phyloP scores from a whole-genome alignment of 2,888 invertebrate genomes.

The Philhelius pedissequus region DNA sequence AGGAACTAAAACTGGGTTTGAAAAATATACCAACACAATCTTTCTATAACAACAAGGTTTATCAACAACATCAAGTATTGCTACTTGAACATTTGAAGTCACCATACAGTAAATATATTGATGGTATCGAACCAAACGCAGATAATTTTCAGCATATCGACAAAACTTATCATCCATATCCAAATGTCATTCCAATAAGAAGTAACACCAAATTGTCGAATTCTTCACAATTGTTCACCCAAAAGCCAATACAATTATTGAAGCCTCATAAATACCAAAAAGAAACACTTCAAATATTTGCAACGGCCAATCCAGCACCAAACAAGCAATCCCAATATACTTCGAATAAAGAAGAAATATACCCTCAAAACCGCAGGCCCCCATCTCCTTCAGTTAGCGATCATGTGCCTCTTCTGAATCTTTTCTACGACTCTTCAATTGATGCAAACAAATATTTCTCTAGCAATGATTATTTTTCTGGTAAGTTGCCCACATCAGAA shows the following conservation, averaged over 20 bases:
- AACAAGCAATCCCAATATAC: neutral
- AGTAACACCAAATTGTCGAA: neutral
- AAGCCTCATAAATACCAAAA: neutral
- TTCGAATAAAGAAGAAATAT: too few relatives aligned
- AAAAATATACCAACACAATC: neutral
- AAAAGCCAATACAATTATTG: neutral
- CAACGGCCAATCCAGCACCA: neutral
- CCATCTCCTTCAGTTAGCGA: neutral
- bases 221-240: neutral
- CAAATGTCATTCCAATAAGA: slow-evolving; percentile 8
- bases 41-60: neutral
- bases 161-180: neutral
- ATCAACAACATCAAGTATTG: neutral
- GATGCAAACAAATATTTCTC: slow-evolving; percentile 69
- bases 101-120: neutral
- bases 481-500: neutral
- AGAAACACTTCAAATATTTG: slow-evolving; percentile 18
- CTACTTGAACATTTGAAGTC: neutral
- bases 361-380: neutral
- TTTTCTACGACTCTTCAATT: slow-evolving; percentile 6
- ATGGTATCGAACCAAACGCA: neutral
- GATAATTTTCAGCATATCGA: neutral
- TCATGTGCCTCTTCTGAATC: slow-evolving; percentile 2
- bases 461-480: neutral
- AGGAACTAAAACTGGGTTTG: neutral